These are phyloP conservation scores for Amazona vittata DNA, from an alignment of 2,113 vertebrate genomes.

Conservation along the genomic window DNA sequence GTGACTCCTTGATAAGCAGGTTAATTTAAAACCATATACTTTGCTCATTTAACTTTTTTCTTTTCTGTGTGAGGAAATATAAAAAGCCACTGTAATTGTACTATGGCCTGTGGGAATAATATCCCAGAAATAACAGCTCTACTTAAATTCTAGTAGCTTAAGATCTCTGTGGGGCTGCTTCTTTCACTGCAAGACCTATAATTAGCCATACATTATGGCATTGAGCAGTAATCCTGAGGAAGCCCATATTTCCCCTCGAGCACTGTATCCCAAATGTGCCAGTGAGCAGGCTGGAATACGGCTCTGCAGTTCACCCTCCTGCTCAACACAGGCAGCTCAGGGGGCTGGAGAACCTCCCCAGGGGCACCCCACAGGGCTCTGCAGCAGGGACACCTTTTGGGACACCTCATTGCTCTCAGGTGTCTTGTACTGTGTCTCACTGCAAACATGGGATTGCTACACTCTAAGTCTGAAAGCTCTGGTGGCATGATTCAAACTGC, in stretches of 20 bases:
- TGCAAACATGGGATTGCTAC: neutral
- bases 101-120: slow-evolving; percentile 50
- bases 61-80: neutral
- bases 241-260: neutral
- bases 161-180: slow-evolving; percentile 23
- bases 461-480: neutral
- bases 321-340: neutral
- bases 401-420: neutral
- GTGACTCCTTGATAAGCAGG: neutral
- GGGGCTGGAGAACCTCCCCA: neutral
- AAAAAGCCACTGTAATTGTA: neutral
- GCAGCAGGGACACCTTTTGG: accelerated
- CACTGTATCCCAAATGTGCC: neutral
- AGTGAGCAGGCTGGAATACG: neutral
- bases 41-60: neutral
- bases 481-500: neutral
- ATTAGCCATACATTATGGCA: slow-evolving; percentile 44
- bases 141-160: slow-evolving; percentile 19
- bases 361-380: neutral
- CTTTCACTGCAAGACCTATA: slow-evolving; percentile 41
- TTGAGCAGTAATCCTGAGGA: neutral
- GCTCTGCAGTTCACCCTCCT: neutral
- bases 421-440: neutral
- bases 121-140: slow-evolving; percentile 14
- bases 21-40: neutral